phyloP scores from a whole-genome alignment of 2,797 vertebrate species.

The Pipistrellus pipistrellus region DNA sequence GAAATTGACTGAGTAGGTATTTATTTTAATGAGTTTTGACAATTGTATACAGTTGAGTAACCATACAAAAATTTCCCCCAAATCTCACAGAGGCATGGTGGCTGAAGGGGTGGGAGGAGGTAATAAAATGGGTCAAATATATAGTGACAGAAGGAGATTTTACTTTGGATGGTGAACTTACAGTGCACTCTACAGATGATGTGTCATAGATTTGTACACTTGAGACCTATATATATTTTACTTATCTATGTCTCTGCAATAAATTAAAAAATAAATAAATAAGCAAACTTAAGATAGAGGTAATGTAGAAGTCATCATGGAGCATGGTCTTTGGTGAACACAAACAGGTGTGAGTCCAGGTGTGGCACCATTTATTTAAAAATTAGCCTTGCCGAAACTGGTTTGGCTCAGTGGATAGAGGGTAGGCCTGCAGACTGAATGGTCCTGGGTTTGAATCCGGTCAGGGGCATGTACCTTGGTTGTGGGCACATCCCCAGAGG shows the following conservation, averaged over 20 bases:
- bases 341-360: background rate
- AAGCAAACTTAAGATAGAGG: conserved; percentile 66
- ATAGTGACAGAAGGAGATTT: background rate
- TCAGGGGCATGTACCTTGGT: too few relatives aligned
- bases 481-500: too few relatives aligned
- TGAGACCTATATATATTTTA: background rate
- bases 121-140: background rate
- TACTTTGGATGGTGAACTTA: background rate
- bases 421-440: too few relatives aligned
- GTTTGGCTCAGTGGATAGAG: too few relatives aligned
- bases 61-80: background rate
- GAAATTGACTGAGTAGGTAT: background rate
- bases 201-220: background rate
- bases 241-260: background rate
- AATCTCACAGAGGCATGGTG: background rate
- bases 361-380: background rate
- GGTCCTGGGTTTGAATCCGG: too few relatives aligned
- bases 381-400: background rate
- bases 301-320: conserved; percentile 53
- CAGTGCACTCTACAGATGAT: background rate
- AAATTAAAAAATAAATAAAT: background rate
- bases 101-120: background rate
- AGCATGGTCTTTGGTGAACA: background rate
- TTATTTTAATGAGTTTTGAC: background rate
- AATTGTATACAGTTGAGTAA: background rate